Conservation (phyloP, 2,888 invertebrate genomes). For the Selenia dentaria region DNA sequence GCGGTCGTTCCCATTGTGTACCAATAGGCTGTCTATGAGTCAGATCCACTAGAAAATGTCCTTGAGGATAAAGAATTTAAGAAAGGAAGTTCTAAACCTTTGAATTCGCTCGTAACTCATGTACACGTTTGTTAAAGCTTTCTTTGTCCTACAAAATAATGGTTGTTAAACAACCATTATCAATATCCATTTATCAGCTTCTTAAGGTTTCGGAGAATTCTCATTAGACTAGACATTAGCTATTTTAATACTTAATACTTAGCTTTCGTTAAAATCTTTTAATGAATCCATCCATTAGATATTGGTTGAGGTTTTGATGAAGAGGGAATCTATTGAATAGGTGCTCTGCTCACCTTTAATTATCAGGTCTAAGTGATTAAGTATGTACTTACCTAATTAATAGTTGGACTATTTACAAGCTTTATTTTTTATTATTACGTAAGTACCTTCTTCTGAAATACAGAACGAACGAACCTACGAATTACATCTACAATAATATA, state of each 20-base stretch:
- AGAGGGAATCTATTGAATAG: too few species aligned
- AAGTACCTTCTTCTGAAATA: too few species aligned
- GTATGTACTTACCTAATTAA: too few species aligned
- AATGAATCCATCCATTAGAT: slow-evolving; percentile 1
- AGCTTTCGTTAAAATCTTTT: slow-evolving; percentile 4
- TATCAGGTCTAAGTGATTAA: too few species aligned
- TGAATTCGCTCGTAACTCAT: slow-evolving; percentile 15
- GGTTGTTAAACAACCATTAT: slow-evolving; percentile 8
- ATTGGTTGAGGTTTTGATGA: too few species aligned
- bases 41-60: slow-evolving; percentile 27
- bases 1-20: slow-evolving; percentile 51
- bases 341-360: too few species aligned
- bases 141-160: slow-evolving; percentile 28
- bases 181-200: slow-evolving; percentile 12
- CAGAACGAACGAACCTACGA: too few species aligned
- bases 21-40: slow-evolving; percentile 33
- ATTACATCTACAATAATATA: too few species aligned
- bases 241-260: not conserved
- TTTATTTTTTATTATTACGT: too few species aligned
- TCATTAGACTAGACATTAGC: slow-evolving; percentile 13
- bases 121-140: slow-evolving; percentile 20
- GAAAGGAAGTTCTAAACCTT: slow-evolving; percentile 25
- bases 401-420: too few species aligned
- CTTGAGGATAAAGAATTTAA: slow-evolving; percentile 24
- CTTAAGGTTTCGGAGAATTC: slow-evolving; percentile 13